Percentiles rank a stretch among this genome's conserved stretches.
Conservation (phyloP, 2,888 invertebrate species). For the Phortica magna region DNA sequence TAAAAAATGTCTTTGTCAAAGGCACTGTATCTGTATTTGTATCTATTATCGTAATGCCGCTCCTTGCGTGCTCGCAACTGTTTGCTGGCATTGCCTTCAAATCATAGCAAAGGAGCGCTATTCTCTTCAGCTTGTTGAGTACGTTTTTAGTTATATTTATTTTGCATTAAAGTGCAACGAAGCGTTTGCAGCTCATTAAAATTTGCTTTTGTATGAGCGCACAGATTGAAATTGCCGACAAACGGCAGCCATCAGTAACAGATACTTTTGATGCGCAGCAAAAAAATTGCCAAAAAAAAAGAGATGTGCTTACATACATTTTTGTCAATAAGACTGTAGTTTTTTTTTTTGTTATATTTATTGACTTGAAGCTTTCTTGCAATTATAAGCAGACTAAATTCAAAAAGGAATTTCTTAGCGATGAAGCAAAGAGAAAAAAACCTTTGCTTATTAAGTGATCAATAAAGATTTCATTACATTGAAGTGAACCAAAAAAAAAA, state of each 20-base stretch:
- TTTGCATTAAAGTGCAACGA: conserved; percentile 69
- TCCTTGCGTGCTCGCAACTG: conserved; percentile 36
- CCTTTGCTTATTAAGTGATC: conserved; percentile 67
- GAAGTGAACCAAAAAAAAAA: conserved; percentile 45
- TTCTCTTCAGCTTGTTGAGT: conserved; percentile 32
- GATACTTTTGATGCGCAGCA: not conserved
- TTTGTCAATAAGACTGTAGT: not conserved
- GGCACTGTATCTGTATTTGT: conserved; percentile 13
- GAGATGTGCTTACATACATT: not conserved
- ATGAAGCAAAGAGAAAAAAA: not conserved
- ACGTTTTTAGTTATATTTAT: conserved; percentile 58
- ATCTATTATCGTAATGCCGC: conserved; percentile 31
- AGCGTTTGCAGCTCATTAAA: conserved; percentile 66
- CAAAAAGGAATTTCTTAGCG: not conserved
- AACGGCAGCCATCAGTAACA: too few species aligned
- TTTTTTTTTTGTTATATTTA: not conserved
- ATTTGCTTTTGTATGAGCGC: conserved; percentile 36
- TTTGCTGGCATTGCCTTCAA: not conserved
- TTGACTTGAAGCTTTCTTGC: not conserved
- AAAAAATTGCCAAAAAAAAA: not conserved
- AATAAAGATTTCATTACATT: conserved; percentile 65
- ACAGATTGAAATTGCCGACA: not conserved
- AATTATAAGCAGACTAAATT: not conserved
- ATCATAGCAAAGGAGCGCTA: not conserved
- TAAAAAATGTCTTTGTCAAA: conserved; percentile 28